A percentile compares a stretch with the other conserved stretches of the same genome.
Evolutionary conservation across 2,888 invertebrate genomes (phyloP).

Genomic region (Cecidostiba fungosa): DNA sequence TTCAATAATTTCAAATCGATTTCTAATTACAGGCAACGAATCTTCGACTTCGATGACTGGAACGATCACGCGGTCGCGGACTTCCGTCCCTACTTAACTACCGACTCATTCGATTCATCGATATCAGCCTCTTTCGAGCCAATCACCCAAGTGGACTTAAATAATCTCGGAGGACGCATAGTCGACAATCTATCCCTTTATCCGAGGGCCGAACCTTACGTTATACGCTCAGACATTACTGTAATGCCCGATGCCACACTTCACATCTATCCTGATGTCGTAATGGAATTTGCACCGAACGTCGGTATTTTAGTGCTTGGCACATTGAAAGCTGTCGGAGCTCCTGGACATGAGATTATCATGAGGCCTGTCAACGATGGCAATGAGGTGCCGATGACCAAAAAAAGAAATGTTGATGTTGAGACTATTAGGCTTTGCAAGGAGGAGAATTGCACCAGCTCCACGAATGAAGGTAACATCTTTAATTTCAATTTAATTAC

Average conservation of each 20-base stretch:
- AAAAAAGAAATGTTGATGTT: constrained; percentile 55
- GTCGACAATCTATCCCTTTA: constrained; percentile 85
- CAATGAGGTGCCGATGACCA: constrained; percentile 64
- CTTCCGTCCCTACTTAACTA: constrained; percentile 92
- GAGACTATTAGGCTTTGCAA: constrained; percentile 91
- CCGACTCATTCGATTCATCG: constrained; percentile 89
- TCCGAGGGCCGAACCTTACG: constrained; percentile 86
- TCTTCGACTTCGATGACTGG: constrained; percentile 99
- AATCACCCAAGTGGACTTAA: constrained; percentile 82
- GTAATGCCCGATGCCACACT: constrained; percentile 96
- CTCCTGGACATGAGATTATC: constrained; percentile 87
- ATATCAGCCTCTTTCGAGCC: constrained; percentile 86
- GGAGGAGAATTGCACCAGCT: constrained; percentile 85
- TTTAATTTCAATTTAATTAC: not conserved
- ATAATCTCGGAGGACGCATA: constrained; percentile 90
- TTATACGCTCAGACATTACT: constrained; percentile 94
- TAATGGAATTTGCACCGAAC: constrained; percentile 96
- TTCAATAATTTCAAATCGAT: constrained; percentile 6
- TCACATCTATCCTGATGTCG: constrained; percentile 93
- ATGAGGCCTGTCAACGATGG: constrained; percentile 84
- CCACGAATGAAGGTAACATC: constrained; percentile 81
- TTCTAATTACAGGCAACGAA: constrained; percentile 84
- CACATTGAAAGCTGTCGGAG: constrained; percentile 91
- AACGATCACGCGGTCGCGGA: constrained; percentile 97
- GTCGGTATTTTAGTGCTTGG: constrained; percentile 98